Evolutionary conservation across 1,140 invertebrate species (phyloP).

Genomic region (Caenorhabditis elegans): WBcel235 BX284603.4:1613501-1614000

Average conservation of each 20-base stretch:
- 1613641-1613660: not conserved
- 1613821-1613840: not conserved
- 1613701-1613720: not conserved
- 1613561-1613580: not conserved
- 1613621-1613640: not conserved
- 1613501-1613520: no score
- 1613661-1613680: no score
- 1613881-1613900: not conserved
- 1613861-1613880: not conserved
- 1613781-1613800: not conserved
- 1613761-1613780: not conserved
- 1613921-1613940: not conserved
- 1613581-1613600: not conserved
- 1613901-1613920: not conserved
- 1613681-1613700: not conserved
- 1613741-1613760: not conserved
- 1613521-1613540: no score
- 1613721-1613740: not conserved
- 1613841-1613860: not conserved
- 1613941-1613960: not conserved
- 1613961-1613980: slow-evolving; percentile 3
- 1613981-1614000: not conserved
- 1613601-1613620: not conserved
- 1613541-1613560: no score
- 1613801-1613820: not conserved